Conservation (phyloP, 2,113 vertebrate species). For the Polypterus senegalus region DNA sequence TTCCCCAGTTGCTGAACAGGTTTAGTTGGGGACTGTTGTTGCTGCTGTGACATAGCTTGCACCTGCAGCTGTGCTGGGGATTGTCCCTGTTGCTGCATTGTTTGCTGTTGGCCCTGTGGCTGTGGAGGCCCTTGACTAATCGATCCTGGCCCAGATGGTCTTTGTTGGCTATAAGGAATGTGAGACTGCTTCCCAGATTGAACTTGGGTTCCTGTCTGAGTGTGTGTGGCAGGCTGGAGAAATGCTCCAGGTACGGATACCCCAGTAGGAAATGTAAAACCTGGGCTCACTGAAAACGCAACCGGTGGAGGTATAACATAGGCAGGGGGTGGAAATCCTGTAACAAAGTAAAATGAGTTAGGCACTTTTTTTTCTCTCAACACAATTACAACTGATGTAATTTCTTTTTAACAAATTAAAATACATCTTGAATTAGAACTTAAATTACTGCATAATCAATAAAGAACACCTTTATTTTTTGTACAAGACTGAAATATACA, state of each 20-base stretch:
- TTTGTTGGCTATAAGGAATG: slow-evolving; percentile 98
- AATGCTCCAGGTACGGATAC: slow-evolving; percentile 83
- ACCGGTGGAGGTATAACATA: slow-evolving; percentile 91
- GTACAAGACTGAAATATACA: too few species aligned
- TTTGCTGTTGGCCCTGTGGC: slow-evolving; percentile 59
- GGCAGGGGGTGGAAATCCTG: slow-evolving; percentile 86
- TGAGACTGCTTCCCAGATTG: slow-evolving; percentile 87
- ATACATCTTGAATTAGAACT: too few species aligned
- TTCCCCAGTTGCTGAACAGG: slow-evolving; percentile 69
- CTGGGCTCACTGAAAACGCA: slow-evolving; percentile 86
- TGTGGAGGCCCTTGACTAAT: slow-evolving; percentile 71
- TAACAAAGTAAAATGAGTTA: slow-evolving; percentile 13
- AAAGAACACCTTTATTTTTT: too few species aligned
- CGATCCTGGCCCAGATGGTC: slow-evolving; percentile 81
- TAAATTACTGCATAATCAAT: too few species aligned
- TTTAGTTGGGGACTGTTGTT: slow-evolving; percentile 78
- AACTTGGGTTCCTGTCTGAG: slow-evolving; percentile 67
- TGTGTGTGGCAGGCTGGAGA: slow-evolving; percentile 74
- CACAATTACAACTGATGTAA: too few species aligned
- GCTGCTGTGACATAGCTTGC: slow-evolving; percentile 63
- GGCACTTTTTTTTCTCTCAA: too few species aligned
- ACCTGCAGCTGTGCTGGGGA: slow-evolving; percentile 77
- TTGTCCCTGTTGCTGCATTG: slow-evolving; percentile 28
- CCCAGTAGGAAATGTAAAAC: slow-evolving; percentile 81
- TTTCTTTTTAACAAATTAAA: too few species aligned